Conservation (phyloP, 2,113 vertebrate species). For the Gavialis gangeticus region DNA sequence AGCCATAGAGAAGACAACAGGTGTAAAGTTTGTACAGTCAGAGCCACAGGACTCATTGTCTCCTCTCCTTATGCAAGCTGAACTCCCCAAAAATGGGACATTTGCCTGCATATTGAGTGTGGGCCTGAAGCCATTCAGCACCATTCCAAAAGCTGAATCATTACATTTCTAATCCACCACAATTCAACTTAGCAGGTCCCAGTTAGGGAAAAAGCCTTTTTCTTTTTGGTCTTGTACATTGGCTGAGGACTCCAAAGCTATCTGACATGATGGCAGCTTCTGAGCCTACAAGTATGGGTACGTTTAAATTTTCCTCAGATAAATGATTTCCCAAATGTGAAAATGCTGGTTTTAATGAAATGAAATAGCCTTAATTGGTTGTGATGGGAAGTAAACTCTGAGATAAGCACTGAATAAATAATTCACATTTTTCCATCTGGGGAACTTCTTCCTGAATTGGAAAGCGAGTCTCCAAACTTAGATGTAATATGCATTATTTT, state of each 20-base stretch:
- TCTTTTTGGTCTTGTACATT: constrained; percentile 44
- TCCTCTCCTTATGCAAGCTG: neutral
- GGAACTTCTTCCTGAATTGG: constrained; percentile 77
- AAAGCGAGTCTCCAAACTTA: constrained; percentile 58
- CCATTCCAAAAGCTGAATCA: neutral
- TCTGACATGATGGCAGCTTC: constrained; percentile 56
- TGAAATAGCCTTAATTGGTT: constrained; percentile 84
- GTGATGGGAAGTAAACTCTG: constrained; percentile 82
- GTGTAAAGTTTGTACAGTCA: neutral
- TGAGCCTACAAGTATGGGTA: constrained; percentile 65
- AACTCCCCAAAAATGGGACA: neutral
- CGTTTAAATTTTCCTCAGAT: constrained; percentile 73
- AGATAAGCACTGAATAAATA: constrained; percentile 83
- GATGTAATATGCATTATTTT: constrained; percentile 41
- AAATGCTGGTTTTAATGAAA: constrained; percentile 83
- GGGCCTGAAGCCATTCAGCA: neutral
- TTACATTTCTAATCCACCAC: constrained; percentile 46
- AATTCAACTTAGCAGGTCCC: constrained; percentile 38
- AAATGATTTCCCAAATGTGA: constrained; percentile 79
- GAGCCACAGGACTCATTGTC: neutral
- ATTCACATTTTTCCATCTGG: constrained; percentile 81
- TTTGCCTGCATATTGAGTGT: neutral
- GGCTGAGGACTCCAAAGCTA: constrained; percentile 26
- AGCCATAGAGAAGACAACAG: neutral
- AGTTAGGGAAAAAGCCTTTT: neutral